phyloP scores from a whole-genome alignment of 2,888 invertebrate species.

The Pterostichus madidus region DNA sequence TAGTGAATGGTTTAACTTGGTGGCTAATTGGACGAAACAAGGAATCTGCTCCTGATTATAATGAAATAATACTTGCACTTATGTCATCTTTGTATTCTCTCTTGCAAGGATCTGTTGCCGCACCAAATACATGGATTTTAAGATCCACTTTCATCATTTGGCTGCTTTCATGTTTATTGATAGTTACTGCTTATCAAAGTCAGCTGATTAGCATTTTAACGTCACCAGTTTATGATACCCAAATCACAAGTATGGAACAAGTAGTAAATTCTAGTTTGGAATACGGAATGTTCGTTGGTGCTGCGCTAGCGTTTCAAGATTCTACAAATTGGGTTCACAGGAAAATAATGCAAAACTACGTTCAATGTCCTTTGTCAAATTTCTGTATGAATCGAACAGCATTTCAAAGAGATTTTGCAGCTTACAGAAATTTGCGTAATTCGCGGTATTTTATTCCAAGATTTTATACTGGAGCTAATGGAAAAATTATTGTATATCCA shows the following conservation, averaged over 20 bases:
- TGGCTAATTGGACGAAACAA: slow-evolving; percentile 40
- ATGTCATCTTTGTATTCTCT: slow-evolving; percentile 52
- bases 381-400: slow-evolving; percentile 44
- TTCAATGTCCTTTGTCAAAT: slow-evolving; percentile 39
- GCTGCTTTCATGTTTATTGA: slow-evolving; percentile 50
- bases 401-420: slow-evolving; percentile 13
- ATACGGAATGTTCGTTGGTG: slow-evolving; percentile 56
- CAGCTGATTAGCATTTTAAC: slow-evolving; percentile 53
- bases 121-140: slow-evolving; percentile 40
- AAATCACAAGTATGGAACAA: slow-evolving; percentile 55
- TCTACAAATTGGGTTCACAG: slow-evolving; percentile 42
- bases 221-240: slow-evolving; percentile 46
- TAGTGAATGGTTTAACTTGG: slow-evolving; percentile 39
- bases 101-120: slow-evolving; percentile 51
- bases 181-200: slow-evolving; percentile 6
- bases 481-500: slow-evolving; percentile 35
- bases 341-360: slow-evolving; percentile 12
- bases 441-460: slow-evolving; percentile 42
- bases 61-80: slow-evolving; percentile 41
- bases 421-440: slow-evolving; percentile 36
- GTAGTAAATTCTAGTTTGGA: slow-evolving; percentile 43
- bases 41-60: slow-evolving; percentile 34
- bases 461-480: slow-evolving; percentile 47
- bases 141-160: slow-evolving; percentile 59
- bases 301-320: slow-evolving; percentile 28